Percentiles rank a stretch among this genome's conserved stretches.
These are phyloP conservation scores for Hemicordylus capensis DNA, from an alignment of 2,113 vertebrate genomes.

Conservation along the genomic window DNA sequence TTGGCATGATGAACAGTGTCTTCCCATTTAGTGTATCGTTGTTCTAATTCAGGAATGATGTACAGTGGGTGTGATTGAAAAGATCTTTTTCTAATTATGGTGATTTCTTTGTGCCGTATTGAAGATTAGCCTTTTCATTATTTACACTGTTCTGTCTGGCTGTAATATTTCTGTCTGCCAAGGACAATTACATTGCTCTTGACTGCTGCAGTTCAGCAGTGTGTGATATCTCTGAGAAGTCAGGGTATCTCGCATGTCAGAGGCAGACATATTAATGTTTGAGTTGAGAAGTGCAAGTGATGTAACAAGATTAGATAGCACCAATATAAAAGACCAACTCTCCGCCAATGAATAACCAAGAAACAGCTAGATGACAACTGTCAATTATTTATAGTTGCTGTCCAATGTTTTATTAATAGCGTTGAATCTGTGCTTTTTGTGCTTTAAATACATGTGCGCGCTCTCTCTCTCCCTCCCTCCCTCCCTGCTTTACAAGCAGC, in stretches of 20 bases:
- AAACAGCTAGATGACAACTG: conserved; percentile 63
- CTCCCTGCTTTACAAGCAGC: conserved; percentile 11
- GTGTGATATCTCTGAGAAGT: conserved; percentile 67
- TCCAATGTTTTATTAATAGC: conserved; percentile 68
- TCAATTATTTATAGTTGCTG: conserved; percentile 74
- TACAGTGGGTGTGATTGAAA: conserved; percentile 49
- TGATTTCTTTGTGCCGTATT: conserved; percentile 53
- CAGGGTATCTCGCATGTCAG: conserved; percentile 55
- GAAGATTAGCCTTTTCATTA: conserved; percentile 52
- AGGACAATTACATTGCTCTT: conserved; percentile 67
- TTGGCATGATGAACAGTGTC: conserved; percentile 50
- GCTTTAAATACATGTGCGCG: not conserved
- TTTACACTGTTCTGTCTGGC: conserved; percentile 66
- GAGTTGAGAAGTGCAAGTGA: conserved; percentile 63
- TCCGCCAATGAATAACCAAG: conserved; percentile 67
- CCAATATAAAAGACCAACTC: conserved; percentile 66
- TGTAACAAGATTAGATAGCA: conserved; percentile 69
- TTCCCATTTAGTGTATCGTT: conserved; percentile 43
- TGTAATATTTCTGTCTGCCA: conserved; percentile 68
- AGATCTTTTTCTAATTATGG: conserved; percentile 60
- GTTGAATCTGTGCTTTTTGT: conserved; percentile 34
- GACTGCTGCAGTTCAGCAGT: conserved; percentile 64
- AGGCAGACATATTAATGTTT: conserved; percentile 67
- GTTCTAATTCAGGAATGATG: conserved; percentile 52
- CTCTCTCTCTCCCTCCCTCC: conserved; percentile 12